Base-by-base conservation (phyloP, 1,140 invertebrate genomes). In the Acromyrmex charruanus region DNA sequence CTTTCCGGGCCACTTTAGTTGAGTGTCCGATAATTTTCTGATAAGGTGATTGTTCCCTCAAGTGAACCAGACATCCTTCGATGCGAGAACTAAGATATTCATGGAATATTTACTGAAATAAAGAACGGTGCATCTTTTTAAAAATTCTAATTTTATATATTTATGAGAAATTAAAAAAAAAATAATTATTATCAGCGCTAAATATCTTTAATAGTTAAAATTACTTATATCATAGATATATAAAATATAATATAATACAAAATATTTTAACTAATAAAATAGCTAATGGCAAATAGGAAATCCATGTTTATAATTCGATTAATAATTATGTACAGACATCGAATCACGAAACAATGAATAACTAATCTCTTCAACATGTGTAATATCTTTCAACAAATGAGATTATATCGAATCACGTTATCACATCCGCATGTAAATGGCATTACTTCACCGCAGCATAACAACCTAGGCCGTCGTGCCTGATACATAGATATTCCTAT, bases 21-120 rank as follows among this genome's bases (percentile, higher is more conserved):
- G 89, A 91, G 89, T 90, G 87, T 58, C 59, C 65, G 87, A 89
- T 91, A 91, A 91, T 91, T 90, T 75, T 39, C 89, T 90, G 89
- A 91, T 90, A 91, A 91, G 87, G 74, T 81, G 87, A 88, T 79
- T 71, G 85, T 90, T 90, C 74, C 39, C 84, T 88, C 89, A 65
- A 90, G 86, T 84, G 35, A 74, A 79, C 63, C 35, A 71, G 53
- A 16, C 21, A 49, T 44, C 66, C 44, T 75, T 82, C 61, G 63
- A 69, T 31, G 69, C 86, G 55, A 39, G 35, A 75, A 55, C 58
- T 49, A 55, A 28, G 18, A 61, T 84, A 51, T 74, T 74, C 58
- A 53, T 61, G 80, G 80, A 49, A 61, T 61, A 74, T 74, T 84
- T 61, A 16, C 10, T 31, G 25, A 72, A 39, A 59, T 35, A 59